These are phyloP conservation scores for Ornithoptera alexandrae DNA, from an alignment of 2,888 invertebrate species.

Conservation along the genomic window DNA sequence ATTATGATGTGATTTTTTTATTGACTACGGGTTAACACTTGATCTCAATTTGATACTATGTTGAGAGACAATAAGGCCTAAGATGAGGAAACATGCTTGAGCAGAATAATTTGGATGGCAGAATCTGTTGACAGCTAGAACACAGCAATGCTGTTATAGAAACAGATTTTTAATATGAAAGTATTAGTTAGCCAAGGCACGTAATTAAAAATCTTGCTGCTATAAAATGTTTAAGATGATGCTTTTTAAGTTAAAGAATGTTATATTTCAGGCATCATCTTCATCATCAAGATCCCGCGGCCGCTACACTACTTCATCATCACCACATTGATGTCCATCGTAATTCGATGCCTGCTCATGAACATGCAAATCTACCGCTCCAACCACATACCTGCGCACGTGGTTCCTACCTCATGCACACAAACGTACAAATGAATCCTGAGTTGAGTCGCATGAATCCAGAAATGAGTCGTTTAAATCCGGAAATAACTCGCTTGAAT, in stretches of 20 bases:
- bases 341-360: slow-evolving; percentile 49
- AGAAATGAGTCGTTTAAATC: slow-evolving; percentile 42
- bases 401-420: slow-evolving; percentile 54
- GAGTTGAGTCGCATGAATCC: slow-evolving; percentile 40
- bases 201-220: no score
- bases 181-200: no score
- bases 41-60: no score
- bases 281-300: slow-evolving; percentile 68
- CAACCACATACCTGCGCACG: slow-evolving; percentile 58
- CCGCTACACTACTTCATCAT: slow-evolving; percentile 69
- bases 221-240: no score
- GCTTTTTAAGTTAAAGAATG: neutral
- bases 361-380: slow-evolving; percentile 41
- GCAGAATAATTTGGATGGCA: no score
- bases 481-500: slow-evolving; percentile 42
- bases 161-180: no score
- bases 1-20: no score
- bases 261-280: slow-evolving; percentile 60
- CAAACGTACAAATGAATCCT: slow-evolving; percentile 36
- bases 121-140: no score
- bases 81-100: no score
- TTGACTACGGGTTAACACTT: no score
- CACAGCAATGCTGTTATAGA: no score
- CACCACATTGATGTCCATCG: slow-evolving; percentile 67
- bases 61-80: no score